These are phyloP conservation scores for Orgyia antiqua DNA, from an alignment of 2,888 invertebrate genomes.

Conservation along the genomic window DNA sequence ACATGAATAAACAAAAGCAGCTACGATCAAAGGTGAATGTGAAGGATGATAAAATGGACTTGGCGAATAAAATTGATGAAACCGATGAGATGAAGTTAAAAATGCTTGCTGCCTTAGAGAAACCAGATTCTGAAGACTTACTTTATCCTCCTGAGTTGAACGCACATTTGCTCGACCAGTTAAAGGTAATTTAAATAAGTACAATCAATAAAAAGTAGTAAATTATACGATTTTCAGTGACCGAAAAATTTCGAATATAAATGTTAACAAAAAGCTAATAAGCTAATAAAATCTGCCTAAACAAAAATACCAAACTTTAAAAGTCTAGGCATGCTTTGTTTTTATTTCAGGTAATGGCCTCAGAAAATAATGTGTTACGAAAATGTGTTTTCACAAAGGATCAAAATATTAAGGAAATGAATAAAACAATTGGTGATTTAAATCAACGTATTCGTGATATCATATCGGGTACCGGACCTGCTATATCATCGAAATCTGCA, in stretches of 20 bases:
- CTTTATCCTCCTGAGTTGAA: slow-evolving; percentile 81
- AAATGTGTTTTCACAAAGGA: slow-evolving; percentile 71
- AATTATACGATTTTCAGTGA: no score
- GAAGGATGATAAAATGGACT: slow-evolving; percentile 49
- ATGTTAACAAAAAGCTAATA: no score
- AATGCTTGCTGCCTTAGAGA: slow-evolving; percentile 56
- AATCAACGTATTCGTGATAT: slow-evolving; percentile 72
- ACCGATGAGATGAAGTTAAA: slow-evolving; percentile 72
- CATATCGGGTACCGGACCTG: slow-evolving; percentile 63
- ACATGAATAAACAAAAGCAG: slow-evolving; percentile 40
- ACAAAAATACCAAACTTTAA: no score
- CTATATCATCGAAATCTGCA: slow-evolving; percentile 68
- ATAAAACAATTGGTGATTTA: slow-evolving; percentile 57
- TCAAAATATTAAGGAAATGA: slow-evolving; percentile 57
- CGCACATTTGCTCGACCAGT: slow-evolving; percentile 76
- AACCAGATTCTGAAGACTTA: slow-evolving; percentile 61
- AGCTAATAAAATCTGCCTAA: no score
- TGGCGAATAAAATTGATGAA: slow-evolving; percentile 64
- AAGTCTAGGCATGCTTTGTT: no score
- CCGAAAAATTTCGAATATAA: no score
- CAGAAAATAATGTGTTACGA: slow-evolving; percentile 75
- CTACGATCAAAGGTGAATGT: slow-evolving; percentile 31
- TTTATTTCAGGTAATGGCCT: slow-evolving; percentile 63
- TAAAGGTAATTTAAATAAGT: no score
- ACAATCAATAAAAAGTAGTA: no score